Conservation (phyloP, 2,888 invertebrate species). For the Camponotus fellah region DNA sequence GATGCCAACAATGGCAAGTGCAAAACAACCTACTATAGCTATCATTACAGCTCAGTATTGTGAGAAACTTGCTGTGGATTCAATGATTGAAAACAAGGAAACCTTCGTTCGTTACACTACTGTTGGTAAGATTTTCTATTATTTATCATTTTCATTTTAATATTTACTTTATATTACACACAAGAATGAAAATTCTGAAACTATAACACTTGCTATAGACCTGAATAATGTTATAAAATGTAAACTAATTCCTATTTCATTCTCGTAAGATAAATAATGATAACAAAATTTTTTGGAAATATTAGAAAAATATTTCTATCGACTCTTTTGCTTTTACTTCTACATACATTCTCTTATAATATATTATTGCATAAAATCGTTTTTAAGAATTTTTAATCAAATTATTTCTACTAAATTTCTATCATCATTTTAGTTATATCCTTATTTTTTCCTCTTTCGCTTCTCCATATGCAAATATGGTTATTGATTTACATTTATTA, state of each 20-base stretch:
- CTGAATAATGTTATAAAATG: neutral
- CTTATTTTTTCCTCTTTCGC: neutral
- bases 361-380: neutral
- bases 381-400: neutral
- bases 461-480: conserved; percentile 7
- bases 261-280: neutral
- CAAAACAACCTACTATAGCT: conserved; percentile 98
- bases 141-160: conserved; percentile 42
- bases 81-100: conserved; percentile 98
- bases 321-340: conserved; percentile 17
- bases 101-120: conserved; percentile 98
- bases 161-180: conserved; percentile 3
- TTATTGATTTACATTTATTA: conserved; percentile 31
- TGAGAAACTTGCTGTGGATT: conserved; percentile 99
- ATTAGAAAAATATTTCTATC: conserved; percentile 18
- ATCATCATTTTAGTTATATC: neutral
- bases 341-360: conserved; percentile 1
- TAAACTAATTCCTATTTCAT: conserved; percentile 36
- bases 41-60: conserved; percentile 98
- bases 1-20: conserved; percentile 96
- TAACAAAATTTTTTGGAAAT: conserved; percentile 18
- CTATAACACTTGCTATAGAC: neutral
- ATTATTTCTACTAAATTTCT: conserved; percentile 3
- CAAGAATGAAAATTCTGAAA: conserved; percentile 5
- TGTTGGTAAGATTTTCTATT: conserved; percentile 91